A percentile compares a stretch with the other conserved stretches of the same genome.
Conservation (phyloP, 2,888 invertebrate genomes). For the Philhelius pedissequus region DNA sequence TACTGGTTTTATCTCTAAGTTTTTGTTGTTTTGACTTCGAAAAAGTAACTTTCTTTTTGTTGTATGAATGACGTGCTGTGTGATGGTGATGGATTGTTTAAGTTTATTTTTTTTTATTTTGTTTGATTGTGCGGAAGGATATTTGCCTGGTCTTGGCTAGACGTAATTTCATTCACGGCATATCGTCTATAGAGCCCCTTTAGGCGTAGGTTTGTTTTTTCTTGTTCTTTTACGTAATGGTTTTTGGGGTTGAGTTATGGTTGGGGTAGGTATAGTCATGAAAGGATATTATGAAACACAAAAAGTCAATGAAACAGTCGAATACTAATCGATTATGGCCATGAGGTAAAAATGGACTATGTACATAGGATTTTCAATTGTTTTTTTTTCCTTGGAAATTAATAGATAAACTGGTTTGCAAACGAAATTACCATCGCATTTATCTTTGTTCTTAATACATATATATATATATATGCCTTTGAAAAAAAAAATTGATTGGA, state of each 20-base stretch:
- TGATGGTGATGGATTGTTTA: conserved; percentile 53
- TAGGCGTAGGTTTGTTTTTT: not conserved
- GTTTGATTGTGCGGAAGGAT: conserved; percentile 1
- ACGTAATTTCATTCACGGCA: conserved; percentile 25
- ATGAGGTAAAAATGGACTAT: too few species aligned
- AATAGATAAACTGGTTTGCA: too few species aligned
- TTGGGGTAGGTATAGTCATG: conserved; percentile 1
- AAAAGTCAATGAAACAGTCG: not conserved
- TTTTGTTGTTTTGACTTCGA: conserved; percentile 7
- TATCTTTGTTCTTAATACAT: too few species aligned
- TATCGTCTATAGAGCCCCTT: not conserved
- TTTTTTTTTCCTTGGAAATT: too few species aligned
- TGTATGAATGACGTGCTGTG: not conserved
- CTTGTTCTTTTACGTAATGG: not conserved
- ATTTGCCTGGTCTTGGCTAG: conserved; percentile 7
- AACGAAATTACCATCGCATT: too few species aligned
- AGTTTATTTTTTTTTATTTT: conserved; percentile 16
- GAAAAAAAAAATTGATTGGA: too few species aligned
- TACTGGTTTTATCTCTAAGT: not conserved
- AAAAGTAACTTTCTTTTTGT: conserved; percentile 6
- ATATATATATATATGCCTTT: too few species aligned
- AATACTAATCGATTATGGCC: not conserved
- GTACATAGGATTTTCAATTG: too few species aligned
- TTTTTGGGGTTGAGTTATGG: not conserved
- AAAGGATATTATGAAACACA: not conserved